These are phyloP conservation scores for Ibidorhyncha struthersii DNA, from an alignment of 2,113 vertebrate species.

Conservation along the genomic window DNA sequence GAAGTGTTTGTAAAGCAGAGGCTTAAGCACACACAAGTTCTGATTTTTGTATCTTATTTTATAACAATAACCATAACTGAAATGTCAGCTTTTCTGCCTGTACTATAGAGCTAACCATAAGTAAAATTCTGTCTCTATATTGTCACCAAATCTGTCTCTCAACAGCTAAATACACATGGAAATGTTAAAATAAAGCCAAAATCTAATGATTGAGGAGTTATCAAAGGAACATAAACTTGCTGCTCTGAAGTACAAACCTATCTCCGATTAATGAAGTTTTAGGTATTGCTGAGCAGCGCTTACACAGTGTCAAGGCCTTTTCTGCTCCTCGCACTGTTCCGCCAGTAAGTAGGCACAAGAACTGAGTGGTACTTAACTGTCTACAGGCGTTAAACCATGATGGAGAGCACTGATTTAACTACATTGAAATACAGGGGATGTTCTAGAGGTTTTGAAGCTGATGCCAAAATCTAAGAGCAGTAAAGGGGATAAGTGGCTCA, in stretches of 20 bases:
- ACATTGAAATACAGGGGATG: background rate
- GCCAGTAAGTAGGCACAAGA: background rate
- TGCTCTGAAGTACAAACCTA: background rate
- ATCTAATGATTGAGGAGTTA: background rate
- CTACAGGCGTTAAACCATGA: background rate
- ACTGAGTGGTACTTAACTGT: background rate
- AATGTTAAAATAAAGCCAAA: background rate
- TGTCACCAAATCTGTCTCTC: background rate
- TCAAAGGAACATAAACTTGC: background rate
- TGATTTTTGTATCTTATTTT: background rate
- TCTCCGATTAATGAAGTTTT: background rate
- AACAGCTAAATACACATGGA: background rate
- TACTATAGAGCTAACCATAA: background rate
- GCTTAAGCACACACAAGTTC: background rate
- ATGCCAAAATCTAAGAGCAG: background rate
- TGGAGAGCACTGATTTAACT: background rate
- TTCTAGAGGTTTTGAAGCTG: background rate
- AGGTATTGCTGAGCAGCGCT: background rate
- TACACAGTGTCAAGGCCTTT: background rate
- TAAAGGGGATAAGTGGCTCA: background rate
- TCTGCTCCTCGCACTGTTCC: background rate
- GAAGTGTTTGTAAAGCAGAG: background rate
- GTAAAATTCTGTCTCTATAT: background rate
- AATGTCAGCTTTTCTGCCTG: background rate
- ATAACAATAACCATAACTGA: background rate